Evolutionary conservation across 2,888 invertebrate genomes (phyloP), one percentile per base, ranked within the genome.

Genomic region (Terebella lapidaria): DNA sequence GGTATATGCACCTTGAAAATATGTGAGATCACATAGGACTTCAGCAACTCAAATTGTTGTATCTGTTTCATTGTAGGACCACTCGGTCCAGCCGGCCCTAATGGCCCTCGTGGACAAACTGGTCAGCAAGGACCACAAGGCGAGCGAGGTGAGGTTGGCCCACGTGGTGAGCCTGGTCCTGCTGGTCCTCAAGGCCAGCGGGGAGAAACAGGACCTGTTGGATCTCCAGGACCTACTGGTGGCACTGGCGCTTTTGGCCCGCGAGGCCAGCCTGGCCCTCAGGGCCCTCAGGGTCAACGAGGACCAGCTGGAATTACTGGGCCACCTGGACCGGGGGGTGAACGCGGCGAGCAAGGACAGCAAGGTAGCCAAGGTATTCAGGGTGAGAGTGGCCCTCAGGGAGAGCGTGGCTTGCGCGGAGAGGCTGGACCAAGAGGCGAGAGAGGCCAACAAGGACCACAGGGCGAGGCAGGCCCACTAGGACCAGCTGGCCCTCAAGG

Each of bases 131-230:
- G 68, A n/a, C 35, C 51, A 26, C 53, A 59, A 30, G 68, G 68
- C 47, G 35, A 35, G 2, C 53, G 52, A 20, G 58, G 57, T 42
- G 58, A 47, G 47, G 20, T 49, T 20, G 58, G 59, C 22, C 54
- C 30, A 26, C 29, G 27, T 24, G 86, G 67, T 15, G 61, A 56
- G 35, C 24, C 57, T 57, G 68, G 68, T 22, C 30, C 30, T 15
- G 24, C 42, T 45, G 94, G 94, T 30, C 88, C 90, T 3, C 85
- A 87, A 35, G 74, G 73, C 30, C 61, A 63, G 3, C 49, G 52
- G 29, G 57, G 57, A 27, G 25, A 18, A 1, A 22, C 56, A 29
- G 62, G 62, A 10, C 45, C 28, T 25, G 15, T 53, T 10, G 60
- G 60, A 42, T 20, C 57, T 26, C 58, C 42, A 10, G 64, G 64